Evolutionary conservation across 2,113 vertebrate species (phyloP), one percentile per base, ranked within the genome.

Genomic region (Oophaga pumilio): DNA sequence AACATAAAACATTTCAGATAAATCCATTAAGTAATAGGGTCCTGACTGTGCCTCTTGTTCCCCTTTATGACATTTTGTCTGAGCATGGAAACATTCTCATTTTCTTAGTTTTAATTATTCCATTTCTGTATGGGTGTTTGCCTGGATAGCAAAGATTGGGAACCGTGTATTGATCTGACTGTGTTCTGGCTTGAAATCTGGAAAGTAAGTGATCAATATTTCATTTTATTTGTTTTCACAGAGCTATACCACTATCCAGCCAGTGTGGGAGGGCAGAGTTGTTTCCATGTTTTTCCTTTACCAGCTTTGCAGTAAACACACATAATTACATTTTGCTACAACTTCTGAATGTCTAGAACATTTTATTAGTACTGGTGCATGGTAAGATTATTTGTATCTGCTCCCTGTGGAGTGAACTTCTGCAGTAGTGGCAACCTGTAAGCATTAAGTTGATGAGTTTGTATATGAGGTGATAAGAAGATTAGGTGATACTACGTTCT

Each of bases 131-230:
- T 76, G 64, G 69, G 43, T 50, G 56, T 83, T 66, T 88, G 73
- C 33, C 52, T 24, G 56, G 22, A 83, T 83, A 49, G 86, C 43
- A 43, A 28, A 59, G 68, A 74, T 76, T 88, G 86, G 49, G 26
- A 64, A 83, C 57, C 26, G 59, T 33, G 33, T 88, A 82, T 88
- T 83, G 81, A 83, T 82, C 79, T 15, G 2, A 17, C 28, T 62
- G 57, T 64, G 57, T 26, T 76, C 57, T 88, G 68, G 11, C 49
- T 82, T 76, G n/a, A 57, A 83, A 76, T 83, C 49, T 82, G 64
- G 62, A 76, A 87, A 28, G 80, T 60, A 88, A 76, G 57, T 82
- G 79, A 83, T 88, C 86, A 82, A 88, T 88, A 88, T 82, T 88
- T 88, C 80, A 82, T 88, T 82, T 88, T 88, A 76, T 64, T 88